Base-by-base conservation (phyloP, 2,797 vertebrate genomes). In the Yasuhikotakia modesta region DNA sequence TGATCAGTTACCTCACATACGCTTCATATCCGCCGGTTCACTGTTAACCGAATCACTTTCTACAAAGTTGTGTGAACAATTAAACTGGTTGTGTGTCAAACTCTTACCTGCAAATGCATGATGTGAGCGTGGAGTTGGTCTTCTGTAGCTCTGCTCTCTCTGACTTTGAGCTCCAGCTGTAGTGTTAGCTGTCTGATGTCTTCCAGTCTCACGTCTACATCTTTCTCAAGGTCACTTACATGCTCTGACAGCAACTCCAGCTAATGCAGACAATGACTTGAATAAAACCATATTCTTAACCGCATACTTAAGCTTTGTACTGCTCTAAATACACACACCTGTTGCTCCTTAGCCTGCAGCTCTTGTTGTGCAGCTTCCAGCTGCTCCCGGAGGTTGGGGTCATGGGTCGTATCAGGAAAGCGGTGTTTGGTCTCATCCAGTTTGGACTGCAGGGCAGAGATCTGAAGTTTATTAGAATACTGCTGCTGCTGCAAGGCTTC, bases 401-500 rank as follows among this genome's bases (percentile, higher is more conserved):
- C 92, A 17, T 50, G 68, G 0, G 16, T 50, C 64, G 85, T 79
- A 7, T 92, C 90, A 4, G 91, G 91, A 67, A 94, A 85, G 60
- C 91, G 91, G 81, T 95, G 92, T 57, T 88, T 91, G 0, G 91
- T 91, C 87, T 96, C 96, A 78, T 96, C 95, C 66, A 94, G 73
- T 73, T 94, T 95, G 11, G 95, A 94, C 84, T 96, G 95, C 30
- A 96, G 87, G 2, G 94, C 91, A 2, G 97, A 96, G 76, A 94
- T 94, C 87, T 95, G 95, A 46, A 96, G 92, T 68, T 94, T 91
- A 87, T 93, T 94, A 2, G 90, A 91, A 85, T 93, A 90, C 78
- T 95, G 95, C 81, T 95, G 95, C 79, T 97, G 94, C 79, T 96
- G 94, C 55, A 97, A 78, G 0, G 91, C 93, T 75, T 96, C 95